Conservation (phyloP, 2,888 invertebrate species). For the Idaea aversata region DNA sequence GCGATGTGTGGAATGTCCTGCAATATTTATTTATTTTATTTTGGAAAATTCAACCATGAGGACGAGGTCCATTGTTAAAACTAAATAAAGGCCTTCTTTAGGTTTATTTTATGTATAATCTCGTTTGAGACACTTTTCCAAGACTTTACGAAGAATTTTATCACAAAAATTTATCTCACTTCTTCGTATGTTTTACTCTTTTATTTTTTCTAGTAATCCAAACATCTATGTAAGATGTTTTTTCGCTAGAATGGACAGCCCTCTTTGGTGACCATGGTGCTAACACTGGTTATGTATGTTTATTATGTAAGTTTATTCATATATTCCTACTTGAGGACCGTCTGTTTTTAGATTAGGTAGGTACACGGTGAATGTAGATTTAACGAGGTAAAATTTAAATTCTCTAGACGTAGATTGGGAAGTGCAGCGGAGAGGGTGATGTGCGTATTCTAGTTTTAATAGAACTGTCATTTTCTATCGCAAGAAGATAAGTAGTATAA, state of each 20-base stretch:
- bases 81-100: too few species aligned
- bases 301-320: neutral
- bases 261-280: neutral
- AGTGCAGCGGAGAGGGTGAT: neutral
- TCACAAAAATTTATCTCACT: neutral
- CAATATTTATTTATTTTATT: too few species aligned
- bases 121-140: neutral
- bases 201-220: neutral
- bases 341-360: slow-evolving; percentile 1
- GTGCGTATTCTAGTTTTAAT: too few species aligned
- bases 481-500: too few species aligned
- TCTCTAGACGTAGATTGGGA: neutral
- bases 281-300: neutral
- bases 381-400: neutral
- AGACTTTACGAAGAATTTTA: neutral
- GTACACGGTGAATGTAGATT: neutral
- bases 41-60: too few species aligned
- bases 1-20: too few species aligned
- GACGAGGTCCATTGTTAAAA: too few species aligned
- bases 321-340: neutral
- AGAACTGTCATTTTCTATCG: too few species aligned
- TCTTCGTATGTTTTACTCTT: neutral
- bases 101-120: neutral
- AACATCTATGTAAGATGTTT: neutral
- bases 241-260: neutral